A percentile compares a stretch with the other conserved stretches of the same genome.
Evolutionary conservation across 2,113 vertebrate genomes (phyloP).

Genomic region (Lepus americanus): DNA sequence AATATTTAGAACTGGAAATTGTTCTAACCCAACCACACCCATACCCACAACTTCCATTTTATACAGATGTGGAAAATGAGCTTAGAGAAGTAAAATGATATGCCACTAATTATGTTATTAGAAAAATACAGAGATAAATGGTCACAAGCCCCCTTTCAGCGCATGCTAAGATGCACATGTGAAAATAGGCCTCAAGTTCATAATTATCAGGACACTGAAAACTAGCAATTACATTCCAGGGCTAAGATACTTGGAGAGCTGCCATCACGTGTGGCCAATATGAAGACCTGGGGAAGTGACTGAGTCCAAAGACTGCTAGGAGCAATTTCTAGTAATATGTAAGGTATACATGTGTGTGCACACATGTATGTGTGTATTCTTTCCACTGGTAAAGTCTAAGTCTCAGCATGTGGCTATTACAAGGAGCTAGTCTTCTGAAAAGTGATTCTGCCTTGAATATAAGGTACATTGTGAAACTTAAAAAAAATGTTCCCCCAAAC

Average conservation of each 20-base stretch:
- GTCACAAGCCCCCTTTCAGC: neutral
- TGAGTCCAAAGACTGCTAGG: neutral
- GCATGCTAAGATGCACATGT: conserved; percentile 23
- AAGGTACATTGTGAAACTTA: neutral
- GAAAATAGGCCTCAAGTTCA: conserved; percentile 5
- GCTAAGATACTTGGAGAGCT: neutral
- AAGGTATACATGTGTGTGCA: neutral
- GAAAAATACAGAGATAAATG: conserved; percentile 19
- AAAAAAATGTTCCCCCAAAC: conserved; percentile 15
- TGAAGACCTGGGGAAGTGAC: neutral
- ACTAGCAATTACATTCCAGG: conserved; percentile 35
- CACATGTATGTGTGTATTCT: fast-evolving
- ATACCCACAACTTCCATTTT: neutral
- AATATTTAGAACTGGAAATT: neutral
- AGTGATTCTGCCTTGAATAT: conserved; percentile 8
- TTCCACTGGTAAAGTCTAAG: neutral
- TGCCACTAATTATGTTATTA: neutral
- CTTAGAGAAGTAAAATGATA: conserved; percentile 11
- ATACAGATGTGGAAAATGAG: neutral
- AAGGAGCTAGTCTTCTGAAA: neutral
- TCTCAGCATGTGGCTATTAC: neutral
- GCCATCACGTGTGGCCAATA: neutral
- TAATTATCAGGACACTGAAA: neutral
- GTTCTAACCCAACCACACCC: neutral
- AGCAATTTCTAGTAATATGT: neutral